Evolutionary conservation across 2,113 vertebrate species (phyloP).

Genomic region (Sigmodon hispidus): DNA sequence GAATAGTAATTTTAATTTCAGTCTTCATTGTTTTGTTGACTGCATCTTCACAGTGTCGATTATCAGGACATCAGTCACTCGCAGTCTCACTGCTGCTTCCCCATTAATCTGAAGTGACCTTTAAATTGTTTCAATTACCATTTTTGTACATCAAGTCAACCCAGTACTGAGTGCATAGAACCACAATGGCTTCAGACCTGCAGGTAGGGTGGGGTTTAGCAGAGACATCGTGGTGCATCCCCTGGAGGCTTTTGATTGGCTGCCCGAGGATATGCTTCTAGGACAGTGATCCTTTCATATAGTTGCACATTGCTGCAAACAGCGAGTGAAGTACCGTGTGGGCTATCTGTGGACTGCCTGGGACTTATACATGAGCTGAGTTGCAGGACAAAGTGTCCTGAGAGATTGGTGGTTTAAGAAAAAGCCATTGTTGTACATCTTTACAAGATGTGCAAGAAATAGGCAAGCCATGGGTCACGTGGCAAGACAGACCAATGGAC

Average conservation of each 20-base stretch:
- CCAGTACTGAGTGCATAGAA: neutral
- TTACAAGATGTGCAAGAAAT: too few species aligned
- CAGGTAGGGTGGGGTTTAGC: neutral
- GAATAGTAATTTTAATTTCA: conserved; percentile 8
- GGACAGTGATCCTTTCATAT: neutral
- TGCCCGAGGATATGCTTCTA: neutral
- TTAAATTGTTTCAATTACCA: neutral
- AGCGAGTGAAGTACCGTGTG: neutral
- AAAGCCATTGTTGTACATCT: neutral
- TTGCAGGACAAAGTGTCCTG: neutral
- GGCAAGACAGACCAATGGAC: too few species aligned
- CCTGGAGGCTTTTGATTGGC: neutral
- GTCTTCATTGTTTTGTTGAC: neutral
- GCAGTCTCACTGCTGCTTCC: neutral
- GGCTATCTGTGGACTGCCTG: neutral
- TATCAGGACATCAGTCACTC: neutral
- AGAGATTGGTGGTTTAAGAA: neutral
- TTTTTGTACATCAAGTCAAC: neutral
- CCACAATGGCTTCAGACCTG: neutral
- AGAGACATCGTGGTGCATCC: neutral
- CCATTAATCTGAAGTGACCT: neutral
- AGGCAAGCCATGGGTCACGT: too few species aligned
- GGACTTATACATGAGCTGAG: neutral
- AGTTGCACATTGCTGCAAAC: neutral
- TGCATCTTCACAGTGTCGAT: neutral